These are phyloP conservation scores for Erinaceus europaeus DNA, from an alignment of 2,113 vertebrate species.

Conservation along the genomic window DNA sequence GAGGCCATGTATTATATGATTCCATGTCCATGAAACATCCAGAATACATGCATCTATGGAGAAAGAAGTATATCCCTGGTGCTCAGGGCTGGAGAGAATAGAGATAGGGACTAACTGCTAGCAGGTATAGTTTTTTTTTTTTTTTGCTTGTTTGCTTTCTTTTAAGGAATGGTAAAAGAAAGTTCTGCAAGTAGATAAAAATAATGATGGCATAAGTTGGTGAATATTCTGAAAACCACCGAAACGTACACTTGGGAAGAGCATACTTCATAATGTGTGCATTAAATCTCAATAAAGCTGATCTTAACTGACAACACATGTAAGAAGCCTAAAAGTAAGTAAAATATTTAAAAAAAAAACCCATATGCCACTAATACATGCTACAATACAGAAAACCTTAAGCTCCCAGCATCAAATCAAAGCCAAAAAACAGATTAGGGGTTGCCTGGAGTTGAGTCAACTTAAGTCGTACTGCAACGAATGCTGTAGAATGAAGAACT, in stretches of 20 bases:
- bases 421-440: not conserved
- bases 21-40: not conserved
- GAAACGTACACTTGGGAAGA: not conserved
- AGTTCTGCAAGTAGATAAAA: not conserved
- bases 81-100: not conserved
- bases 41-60: not conserved
- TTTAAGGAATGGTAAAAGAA: not conserved
- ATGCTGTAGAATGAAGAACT: not conserved
- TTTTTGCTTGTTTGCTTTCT: too few species aligned
- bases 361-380: not conserved
- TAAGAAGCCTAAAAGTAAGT: not conserved
- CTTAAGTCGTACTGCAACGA: too few species aligned
- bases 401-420: not conserved
- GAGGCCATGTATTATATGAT: not conserved
- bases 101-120: accelerated
- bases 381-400: not conserved
- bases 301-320: not conserved
- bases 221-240: not conserved
- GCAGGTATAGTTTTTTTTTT: too few species aligned
- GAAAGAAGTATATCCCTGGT: not conserved
- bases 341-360: not conserved
- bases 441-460: not conserved
- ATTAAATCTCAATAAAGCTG: not conserved
- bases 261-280: not conserved
- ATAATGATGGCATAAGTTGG: not conserved